phyloP scores from a whole-genome alignment of 1,140 invertebrate species.

The Dendroctonus valens region DNA sequence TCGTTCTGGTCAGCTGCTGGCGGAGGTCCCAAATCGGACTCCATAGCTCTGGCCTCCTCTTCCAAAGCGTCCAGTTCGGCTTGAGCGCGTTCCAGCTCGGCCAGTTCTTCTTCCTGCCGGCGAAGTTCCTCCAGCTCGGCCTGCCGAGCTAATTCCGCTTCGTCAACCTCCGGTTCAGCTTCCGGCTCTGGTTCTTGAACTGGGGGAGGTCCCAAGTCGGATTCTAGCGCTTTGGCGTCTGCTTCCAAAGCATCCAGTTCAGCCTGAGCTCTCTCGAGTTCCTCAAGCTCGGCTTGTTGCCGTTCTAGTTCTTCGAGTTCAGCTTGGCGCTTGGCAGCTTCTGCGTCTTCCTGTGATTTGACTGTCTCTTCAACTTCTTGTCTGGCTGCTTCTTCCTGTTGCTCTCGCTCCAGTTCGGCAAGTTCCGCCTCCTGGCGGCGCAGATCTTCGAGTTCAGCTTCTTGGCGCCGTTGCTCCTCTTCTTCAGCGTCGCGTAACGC shows the following conservation, averaged over 20 bases:
- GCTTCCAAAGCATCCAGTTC: constrained; percentile 41
- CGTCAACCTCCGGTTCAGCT: constrained; percentile 40
- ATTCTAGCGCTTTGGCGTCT: constrained; percentile 44
- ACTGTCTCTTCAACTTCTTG: constrained; percentile 48
- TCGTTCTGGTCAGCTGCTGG: constrained; percentile 44
- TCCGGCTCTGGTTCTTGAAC: constrained; percentile 49
- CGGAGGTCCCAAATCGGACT: constrained; percentile 28
- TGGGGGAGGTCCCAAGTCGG: constrained; percentile 47
- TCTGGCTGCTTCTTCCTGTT: constrained; percentile 52
- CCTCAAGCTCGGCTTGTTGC: constrained; percentile 59
- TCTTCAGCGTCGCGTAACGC: constrained; percentile 57
- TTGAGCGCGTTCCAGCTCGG: constrained; percentile 34
- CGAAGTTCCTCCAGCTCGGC: constrained; percentile 34
- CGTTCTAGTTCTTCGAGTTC: constrained; percentile 54
- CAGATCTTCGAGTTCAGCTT: constrained; percentile 50
- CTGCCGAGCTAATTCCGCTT: constrained; percentile 51
- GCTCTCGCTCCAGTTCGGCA: constrained; percentile 52
- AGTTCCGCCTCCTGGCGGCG: constrained; percentile 56
- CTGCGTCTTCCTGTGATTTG: constrained; percentile 42
- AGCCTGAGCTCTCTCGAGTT: constrained; percentile 41
- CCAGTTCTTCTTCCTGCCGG: constrained; percentile 32
- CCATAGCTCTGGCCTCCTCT: constrained; percentile 37
- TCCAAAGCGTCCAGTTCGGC: constrained; percentile 35
- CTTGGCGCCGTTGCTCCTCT: constrained; percentile 44
- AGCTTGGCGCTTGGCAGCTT: constrained; percentile 56